Evolutionary conservation across 2,113 vertebrate species (phyloP), one percentile per base, ranked within the genome.

Genomic region (Triplophysa tibetana): DNA sequence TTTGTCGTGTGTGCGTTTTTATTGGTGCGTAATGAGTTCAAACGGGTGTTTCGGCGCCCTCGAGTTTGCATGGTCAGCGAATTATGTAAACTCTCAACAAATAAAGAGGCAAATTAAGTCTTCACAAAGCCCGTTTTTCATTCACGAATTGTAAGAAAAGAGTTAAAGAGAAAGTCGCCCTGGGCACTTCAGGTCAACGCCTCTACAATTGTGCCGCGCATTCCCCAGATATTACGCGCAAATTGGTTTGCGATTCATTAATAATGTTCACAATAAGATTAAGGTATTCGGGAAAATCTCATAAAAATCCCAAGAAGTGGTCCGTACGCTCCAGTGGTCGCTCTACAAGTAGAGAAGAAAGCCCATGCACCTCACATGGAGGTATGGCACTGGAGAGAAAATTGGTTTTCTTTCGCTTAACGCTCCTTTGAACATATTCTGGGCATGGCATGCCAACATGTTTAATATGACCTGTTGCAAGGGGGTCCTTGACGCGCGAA

Each of bases 261-360:
- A 94, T 93, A 94, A 94, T 91, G 89, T 89, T 93, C 90, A 94
- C 94, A 96, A 95, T 94, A 91, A 93, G 94, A 95, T 95, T 94
- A 94, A 89, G 92, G 86, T 90, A 90, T 92, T 92, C 89, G 83
- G 83, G 91, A 93, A 93, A 91, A 94, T 93, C 91, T 94, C 93
- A 92, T 93, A 92, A 93, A 89, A 91, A 74, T 89, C 91, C 89
- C 86, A 90, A 90, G 87, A 90, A 81, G 80, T 66, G 62, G 76
- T 13, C 48, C 43, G 60, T 92, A 91, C 91, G 93, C 93, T 94
- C 88, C 92, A 92, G 81, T 93, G 92, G 79, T 86, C 90, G 90
- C 85, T 90, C 86, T 87, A 89, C 87, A 78, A 56, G 82, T 82
- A 81, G 80, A 89, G 58, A 23, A 64, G 43, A 72, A 85, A 88